phyloP scores from a whole-genome alignment of 64 coral and sea anemone genomes.

The Porites australiensis region DNA sequence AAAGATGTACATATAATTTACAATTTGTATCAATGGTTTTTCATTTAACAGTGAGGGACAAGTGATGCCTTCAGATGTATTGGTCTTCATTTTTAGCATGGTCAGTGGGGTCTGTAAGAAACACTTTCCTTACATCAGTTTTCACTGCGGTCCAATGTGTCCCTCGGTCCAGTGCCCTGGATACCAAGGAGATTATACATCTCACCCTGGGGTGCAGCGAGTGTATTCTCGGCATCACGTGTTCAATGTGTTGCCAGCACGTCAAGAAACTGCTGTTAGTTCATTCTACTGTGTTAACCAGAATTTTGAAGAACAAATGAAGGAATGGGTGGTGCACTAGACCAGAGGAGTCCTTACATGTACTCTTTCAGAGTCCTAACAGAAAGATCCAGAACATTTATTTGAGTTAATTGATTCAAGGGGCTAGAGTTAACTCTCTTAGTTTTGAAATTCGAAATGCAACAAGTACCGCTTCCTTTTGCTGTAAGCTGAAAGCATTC shows the following conservation, averaged over 20 bases:
- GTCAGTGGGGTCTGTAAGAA: constrained; percentile 41
- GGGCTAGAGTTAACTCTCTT: no score
- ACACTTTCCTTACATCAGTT: constrained; percentile 56
- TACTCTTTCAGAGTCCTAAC: no score
- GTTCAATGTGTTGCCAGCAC: constrained; percentile 42
- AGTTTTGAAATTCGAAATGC: no score
- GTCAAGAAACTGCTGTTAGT: no score
- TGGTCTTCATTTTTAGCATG: constrained; percentile 48
- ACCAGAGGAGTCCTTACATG: no score
- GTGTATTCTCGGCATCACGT: constrained; percentile 46
- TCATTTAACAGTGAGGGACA: background rate
- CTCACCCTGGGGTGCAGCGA: constrained; percentile 24
- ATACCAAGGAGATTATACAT: constrained; percentile 20
- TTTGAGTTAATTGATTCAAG: no score
- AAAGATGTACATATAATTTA: background rate
- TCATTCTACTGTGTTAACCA: constrained; percentile 39
- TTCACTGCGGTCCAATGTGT: constrained; percentile 77
- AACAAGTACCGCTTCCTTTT: no score
- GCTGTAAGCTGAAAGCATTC: no score
- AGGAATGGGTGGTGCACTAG: background rate
- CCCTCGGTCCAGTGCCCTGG: constrained; percentile 58
- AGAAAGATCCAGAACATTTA: no score
- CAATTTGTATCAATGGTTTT: background rate
- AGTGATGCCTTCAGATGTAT: constrained; percentile 25
- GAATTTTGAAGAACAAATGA: background rate